phyloP scores from a whole-genome alignment of 2,113 vertebrate species.

The Arizona elegans region DNA sequence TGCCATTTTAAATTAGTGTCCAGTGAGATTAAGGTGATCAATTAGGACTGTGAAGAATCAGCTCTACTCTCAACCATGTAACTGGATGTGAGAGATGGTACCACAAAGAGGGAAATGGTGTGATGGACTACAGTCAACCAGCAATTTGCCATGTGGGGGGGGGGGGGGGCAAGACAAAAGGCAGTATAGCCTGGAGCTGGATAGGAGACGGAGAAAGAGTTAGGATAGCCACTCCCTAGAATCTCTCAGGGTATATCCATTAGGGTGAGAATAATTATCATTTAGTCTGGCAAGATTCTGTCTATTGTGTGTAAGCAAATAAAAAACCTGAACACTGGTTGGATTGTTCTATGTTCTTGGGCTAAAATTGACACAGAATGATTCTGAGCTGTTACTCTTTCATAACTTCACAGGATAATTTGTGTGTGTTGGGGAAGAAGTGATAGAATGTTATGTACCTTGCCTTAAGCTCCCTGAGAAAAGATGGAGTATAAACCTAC shows the following conservation, averaged over 20 bases:
- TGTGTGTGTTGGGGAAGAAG: not conserved
- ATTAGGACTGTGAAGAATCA: not conserved
- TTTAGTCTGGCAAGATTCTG: not conserved
- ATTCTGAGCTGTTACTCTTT: not conserved
- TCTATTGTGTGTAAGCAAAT: not conserved
- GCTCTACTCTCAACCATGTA: not conserved
- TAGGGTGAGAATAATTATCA: not conserved
- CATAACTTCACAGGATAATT: not conserved
- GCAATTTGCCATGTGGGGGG: not conserved
- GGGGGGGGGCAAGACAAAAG: not conserved
- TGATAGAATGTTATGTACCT: not conserved
- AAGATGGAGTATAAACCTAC: not conserved
- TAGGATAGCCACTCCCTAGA: not conserved
- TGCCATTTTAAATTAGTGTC: not conserved
- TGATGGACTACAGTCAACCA: not conserved
- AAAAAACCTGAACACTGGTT: not conserved
- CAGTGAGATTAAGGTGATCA: not conserved
- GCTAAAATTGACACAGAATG: not conserved
- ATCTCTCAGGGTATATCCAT: not conserved
- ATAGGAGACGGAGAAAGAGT: not conserved
- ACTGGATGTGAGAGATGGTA: not conserved
- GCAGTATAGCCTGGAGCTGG: not conserved
- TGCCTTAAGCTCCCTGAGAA: not conserved
- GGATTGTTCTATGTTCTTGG: not conserved
- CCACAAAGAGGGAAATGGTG: not conserved